Evolutionary conservation across 2,113 vertebrate genomes (phyloP).

Genomic region (Pelusios castaneus): DNA sequence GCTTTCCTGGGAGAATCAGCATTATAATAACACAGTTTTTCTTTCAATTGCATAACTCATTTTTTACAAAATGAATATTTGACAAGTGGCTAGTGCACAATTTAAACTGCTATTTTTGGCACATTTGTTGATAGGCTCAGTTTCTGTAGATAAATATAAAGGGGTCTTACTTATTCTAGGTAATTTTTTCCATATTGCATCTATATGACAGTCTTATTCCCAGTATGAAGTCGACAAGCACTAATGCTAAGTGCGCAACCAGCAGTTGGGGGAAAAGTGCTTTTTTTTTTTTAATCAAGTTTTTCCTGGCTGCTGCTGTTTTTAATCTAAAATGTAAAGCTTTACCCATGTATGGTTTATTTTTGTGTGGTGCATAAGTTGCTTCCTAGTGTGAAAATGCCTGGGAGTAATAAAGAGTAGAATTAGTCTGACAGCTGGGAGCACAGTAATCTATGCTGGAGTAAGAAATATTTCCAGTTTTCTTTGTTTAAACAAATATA

Average conservation of each 20-base stretch:
- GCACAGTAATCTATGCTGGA: not conserved
- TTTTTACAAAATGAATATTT: not conserved
- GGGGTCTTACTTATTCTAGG: not conserved
- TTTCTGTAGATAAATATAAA: not conserved
- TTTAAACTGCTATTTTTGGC: not conserved
- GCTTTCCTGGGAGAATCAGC: too few species aligned
- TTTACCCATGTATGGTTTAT: accelerated
- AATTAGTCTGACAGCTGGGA: not conserved
- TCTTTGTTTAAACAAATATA: not conserved
- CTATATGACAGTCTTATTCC: not conserved
- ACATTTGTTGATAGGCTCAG: not conserved
- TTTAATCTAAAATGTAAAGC: not conserved
- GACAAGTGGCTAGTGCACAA: not conserved
- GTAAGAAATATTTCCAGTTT: not conserved
- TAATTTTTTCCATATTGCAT: not conserved
- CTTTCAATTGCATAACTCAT: not conserved
- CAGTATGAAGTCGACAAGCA: not conserved
- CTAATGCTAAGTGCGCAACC: not conserved
- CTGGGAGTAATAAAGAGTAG: not conserved
- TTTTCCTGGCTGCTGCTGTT: not conserved
- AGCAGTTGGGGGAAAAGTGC: not conserved
- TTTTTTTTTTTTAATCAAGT: not conserved
- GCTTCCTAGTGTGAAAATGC: not conserved
- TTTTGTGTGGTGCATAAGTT: not conserved
- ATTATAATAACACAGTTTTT: not conserved